phyloP scores from a whole-genome alignment of 1,140 invertebrate species.

The Zaprionus tsacasi region DNA sequence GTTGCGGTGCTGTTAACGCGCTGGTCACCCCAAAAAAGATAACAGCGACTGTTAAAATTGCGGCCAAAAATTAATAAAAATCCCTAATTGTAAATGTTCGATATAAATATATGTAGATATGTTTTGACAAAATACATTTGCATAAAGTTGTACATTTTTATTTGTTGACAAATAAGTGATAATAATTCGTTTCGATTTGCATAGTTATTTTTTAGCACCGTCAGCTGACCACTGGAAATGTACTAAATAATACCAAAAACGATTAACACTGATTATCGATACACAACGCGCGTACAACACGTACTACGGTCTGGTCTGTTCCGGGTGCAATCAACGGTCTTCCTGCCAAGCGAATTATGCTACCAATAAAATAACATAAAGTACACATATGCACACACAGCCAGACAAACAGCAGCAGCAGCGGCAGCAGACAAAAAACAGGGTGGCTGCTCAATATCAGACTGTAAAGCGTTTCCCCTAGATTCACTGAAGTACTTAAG shows the following conservation, averaged over 20 bases:
- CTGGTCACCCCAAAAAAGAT: background rate
- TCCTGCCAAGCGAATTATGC: conserved; percentile 34
- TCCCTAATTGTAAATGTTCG: background rate
- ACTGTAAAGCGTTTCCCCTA: conserved; percentile 9
- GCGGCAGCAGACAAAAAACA: conserved; percentile 1
- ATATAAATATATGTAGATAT: background rate
- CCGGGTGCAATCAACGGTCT: conserved; percentile 14
- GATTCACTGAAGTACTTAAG: conserved; percentile 1
- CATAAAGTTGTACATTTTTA: no score
- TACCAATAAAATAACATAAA: conserved; percentile 17
- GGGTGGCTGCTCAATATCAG: conserved; percentile 16
- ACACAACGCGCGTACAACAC: background rate
- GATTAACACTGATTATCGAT: background rate
- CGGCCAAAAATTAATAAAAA: background rate
- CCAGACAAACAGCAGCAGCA: background rate
- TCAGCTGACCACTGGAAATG: background rate
- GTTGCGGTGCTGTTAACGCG: background rate
- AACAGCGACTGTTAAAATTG: background rate
- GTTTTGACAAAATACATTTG: background rate
- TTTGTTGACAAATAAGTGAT: no score
- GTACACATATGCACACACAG: background rate
- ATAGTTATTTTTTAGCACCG: background rate
- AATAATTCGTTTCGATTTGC: background rate
- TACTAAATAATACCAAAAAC: background rate
- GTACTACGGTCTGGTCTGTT: background rate